These are phyloP conservation scores for Mus spicilegus DNA, from an alignment of 2,113 vertebrate species.

Conservation along the genomic window DNA sequence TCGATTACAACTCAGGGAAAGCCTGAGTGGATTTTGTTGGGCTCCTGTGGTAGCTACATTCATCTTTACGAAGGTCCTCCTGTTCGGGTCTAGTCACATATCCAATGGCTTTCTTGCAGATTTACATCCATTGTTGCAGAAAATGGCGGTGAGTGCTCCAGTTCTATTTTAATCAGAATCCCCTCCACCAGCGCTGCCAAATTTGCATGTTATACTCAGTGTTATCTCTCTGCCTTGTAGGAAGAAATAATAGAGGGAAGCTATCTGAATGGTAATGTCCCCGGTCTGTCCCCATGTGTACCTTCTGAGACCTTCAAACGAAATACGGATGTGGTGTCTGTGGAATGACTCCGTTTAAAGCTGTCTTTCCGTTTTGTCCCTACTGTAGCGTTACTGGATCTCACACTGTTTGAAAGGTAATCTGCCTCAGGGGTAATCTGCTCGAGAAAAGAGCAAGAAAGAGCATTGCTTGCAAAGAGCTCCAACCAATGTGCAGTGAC, in stretches of 20 bases:
- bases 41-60: background rate
- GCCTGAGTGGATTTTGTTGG: background rate
- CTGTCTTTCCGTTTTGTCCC: slow-evolving; percentile 80
- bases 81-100: slow-evolving; percentile 61
- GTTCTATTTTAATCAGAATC: slow-evolving; percentile 69
- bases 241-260: slow-evolving; percentile 88
- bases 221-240: slow-evolving; percentile 82
- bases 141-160: slow-evolving; percentile 88
- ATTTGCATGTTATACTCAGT: slow-evolving; percentile 35
- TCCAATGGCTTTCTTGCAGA: slow-evolving; percentile 82
- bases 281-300: background rate
- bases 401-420: slow-evolving; percentile 90
- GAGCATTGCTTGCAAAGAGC: background rate
- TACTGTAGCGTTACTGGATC: slow-evolving; percentile 87
- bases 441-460: too few relatives aligned
- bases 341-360: slow-evolving; percentile 62
- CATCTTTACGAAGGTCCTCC: slow-evolving; percentile 56
- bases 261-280: slow-evolving; percentile 89
- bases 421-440: slow-evolving; percentile 1
- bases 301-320: slow-evolving; percentile 70
- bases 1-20: slow-evolving; percentile 24
- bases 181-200: slow-evolving; percentile 27
- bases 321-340: slow-evolving; percentile 56
- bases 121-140: slow-evolving; percentile 86
- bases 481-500: background rate